Base-by-base conservation (phyloP, 92 coral and sea anemone genomes). In the Umimayanthus kanabou region DNA sequence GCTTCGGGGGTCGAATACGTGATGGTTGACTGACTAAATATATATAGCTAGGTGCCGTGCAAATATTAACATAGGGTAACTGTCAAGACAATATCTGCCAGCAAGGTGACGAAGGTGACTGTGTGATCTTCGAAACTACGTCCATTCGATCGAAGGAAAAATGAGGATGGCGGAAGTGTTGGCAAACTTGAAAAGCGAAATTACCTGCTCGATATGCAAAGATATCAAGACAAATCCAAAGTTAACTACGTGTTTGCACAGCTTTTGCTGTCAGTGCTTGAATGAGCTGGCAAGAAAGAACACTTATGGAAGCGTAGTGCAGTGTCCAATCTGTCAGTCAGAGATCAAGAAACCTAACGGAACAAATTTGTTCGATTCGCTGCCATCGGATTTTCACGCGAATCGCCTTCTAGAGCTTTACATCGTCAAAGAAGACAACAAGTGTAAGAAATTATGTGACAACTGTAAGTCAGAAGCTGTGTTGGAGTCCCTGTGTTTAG, bases 241-340 rank as follows among this genome's bases (percentile, higher is more conserved):
- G 73, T 50, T 95, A 39, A 91, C 96, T 66, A 87, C 91, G 40
- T 95, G 98, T 87, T 90, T 95, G 85, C 98, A 95, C 45, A 93
- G 90, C 33, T 85, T 95, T 66, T 95, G 96, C 76, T 81, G 88
- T 33, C 61, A 88, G 50, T 95, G 98, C 73, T 84, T 95, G 90
- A 88, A 93, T 80, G 87, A 79, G n/a, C 53, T 95, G 28, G 95
- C 91, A 58, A 90, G 76, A 29, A 87, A 80, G 50, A 81, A 95
- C 55, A 89, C 96, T 39, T 88, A 92, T 30, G 88, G 92, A 1
- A 64, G 72, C 4, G 76, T 50, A 23, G 88, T 95, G 37, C 86
- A 84, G 26, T 95, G 98, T 70, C 98, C 98, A 55, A 85, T 95
- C 80, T 95, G 98, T 58, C 86, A 86, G 69, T 91, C 94, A 39